These are phyloP conservation scores for Dicycla oo DNA, from an alignment of 2,888 invertebrate species.

Conservation along the genomic window DNA sequence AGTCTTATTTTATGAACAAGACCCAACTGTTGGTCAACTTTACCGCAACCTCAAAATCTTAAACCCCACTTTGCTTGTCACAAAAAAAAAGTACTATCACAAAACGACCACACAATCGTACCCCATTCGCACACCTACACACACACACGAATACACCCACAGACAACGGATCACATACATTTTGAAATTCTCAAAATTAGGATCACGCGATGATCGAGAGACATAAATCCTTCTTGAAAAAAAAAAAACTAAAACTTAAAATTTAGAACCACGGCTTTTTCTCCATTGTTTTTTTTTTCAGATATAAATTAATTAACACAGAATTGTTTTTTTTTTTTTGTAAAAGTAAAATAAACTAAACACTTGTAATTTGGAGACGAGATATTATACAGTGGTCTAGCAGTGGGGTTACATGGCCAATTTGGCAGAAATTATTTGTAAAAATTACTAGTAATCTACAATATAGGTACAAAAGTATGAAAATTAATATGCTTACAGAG, in stretches of 20 bases:
- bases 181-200: slow-evolving; percentile 64
- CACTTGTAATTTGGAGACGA: slow-evolving; percentile 28
- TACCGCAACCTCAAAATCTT: slow-evolving; percentile 26
- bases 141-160: slow-evolving; percentile 44
- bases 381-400: background rate
- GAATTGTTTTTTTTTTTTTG: slow-evolving; percentile 28
- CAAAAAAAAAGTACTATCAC: slow-evolving; percentile 32
- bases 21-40: slow-evolving; percentile 11
- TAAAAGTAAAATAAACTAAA: slow-evolving; percentile 32
- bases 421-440: background rate
- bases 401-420: background rate
- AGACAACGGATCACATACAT: slow-evolving; percentile 60
- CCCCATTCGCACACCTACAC: slow-evolving; percentile 12
- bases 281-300: slow-evolving; percentile 14
- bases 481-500: background rate
- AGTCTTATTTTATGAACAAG: slow-evolving; percentile 5
- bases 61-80: slow-evolving; percentile 13
- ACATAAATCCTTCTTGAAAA: slow-evolving; percentile 41
- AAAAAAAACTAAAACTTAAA: slow-evolving; percentile 17
- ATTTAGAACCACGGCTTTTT: slow-evolving; percentile 50
- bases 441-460: background rate
- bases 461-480: slow-evolving; percentile 26
- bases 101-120: slow-evolving; percentile 36
- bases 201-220: slow-evolving; percentile 56
- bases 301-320: slow-evolving; percentile 53